Base-by-base conservation (phyloP, 2,888 invertebrate genomes). In the Tinea trinotella region DNA sequence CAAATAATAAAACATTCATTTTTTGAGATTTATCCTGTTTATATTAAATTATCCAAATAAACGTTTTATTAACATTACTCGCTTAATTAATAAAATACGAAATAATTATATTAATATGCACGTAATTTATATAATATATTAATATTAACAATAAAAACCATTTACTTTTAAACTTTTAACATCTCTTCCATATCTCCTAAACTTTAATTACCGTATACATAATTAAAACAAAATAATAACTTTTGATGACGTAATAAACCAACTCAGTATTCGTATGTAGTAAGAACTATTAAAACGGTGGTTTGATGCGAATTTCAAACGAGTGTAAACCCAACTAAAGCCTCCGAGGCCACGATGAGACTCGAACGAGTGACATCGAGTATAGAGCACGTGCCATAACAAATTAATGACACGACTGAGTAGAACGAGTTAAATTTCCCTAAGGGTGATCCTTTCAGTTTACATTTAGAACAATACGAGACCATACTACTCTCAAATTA, bases 371-470 rank as follows among this genome's bases (percentile, higher is more conserved):
- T 7, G 40, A 40, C 40, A 40, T 40, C 15, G 15, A 40, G 40
- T 40, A 6, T 40, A 7, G 40, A 40, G 56, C 58, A 24, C 30
- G 46, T 46, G 35, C 52, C 52, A 52, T 54, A 49, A 76, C 76
- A 73, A 75, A 80, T 82, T 80, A 81, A 73, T 68, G 68, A 67
- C 74, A 67, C 67, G 66, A 68, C 71, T 60, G 64, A 63, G 65
- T 64, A 62, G 63, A 61, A 63, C 63, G 68, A 74, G 75, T 80
- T 80, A 77, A 78, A 83, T 83, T 83, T 83, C 83, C 83, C 83
- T 73, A 61, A 65, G 79, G 81, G 68, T 67, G 65, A 61, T 60
- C 64, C 67, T 62, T 35, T 35, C 71, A 68, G 67, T 63, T 62
- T 62, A 71, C 61, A 7, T 30, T 30, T 30, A n/a, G 9, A 7